Evolutionary conservation across 2,113 vertebrate genomes (phyloP).

Genomic region (Spheniscus mendiculus): DNA sequence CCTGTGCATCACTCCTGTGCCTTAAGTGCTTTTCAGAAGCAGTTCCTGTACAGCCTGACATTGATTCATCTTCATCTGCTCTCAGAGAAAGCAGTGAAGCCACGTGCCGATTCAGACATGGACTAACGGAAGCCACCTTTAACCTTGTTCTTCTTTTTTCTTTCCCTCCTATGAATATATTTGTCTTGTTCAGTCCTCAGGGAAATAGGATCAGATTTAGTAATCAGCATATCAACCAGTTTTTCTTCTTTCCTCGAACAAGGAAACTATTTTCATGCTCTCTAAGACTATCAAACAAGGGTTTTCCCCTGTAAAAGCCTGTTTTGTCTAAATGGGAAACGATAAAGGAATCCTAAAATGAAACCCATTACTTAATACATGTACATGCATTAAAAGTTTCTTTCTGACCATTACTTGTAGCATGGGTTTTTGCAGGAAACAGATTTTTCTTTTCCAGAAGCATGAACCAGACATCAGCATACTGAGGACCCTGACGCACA

Average conservation of each 20-base stretch:
- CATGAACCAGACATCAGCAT: fast-evolving
- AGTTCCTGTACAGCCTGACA: background rate
- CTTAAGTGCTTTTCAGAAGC: background rate
- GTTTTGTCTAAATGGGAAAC: background rate
- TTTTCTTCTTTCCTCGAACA: background rate
- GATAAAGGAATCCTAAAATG: background rate
- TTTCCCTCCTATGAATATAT: background rate
- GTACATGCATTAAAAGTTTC: background rate
- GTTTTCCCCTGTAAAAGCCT: background rate
- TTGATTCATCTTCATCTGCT: background rate
- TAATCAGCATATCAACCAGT: background rate
- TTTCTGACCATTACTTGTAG: fast-evolving
- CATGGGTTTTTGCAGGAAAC: background rate
- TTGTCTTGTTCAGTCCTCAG: background rate
- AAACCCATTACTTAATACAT: background rate
- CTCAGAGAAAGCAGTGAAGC: fast-evolving
- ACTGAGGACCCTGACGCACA: fast-evolving
- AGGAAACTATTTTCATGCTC: background rate
- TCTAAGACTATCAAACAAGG: background rate
- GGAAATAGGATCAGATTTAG: background rate
- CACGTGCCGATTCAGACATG: fast-evolving
- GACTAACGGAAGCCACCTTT: background rate
- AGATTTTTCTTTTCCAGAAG: background rate
- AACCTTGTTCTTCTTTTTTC: background rate
- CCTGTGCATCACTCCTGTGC: background rate